Evolutionary conservation across 2,113 vertebrate species (phyloP).

Genomic region (Pygoscelis adeliae): DNA sequence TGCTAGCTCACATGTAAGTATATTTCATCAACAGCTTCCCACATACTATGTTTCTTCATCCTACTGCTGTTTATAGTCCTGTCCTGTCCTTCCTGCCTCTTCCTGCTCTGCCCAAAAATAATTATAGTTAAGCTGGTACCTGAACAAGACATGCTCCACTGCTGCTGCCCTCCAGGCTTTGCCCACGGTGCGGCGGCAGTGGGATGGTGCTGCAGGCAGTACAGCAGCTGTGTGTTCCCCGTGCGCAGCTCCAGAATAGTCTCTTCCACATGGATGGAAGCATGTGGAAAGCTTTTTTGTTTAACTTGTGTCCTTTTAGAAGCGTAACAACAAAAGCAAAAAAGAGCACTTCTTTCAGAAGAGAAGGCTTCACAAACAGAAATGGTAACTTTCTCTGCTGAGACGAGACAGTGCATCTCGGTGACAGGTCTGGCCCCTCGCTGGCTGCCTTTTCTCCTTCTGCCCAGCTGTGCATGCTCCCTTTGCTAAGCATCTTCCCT

Average conservation of each 20-base stretch:
- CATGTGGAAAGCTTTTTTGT: background rate
- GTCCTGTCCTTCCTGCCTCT: background rate
- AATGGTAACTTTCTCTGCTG: background rate
- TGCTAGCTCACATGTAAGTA: background rate
- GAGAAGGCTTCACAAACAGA: background rate
- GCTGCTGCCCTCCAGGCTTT: background rate
- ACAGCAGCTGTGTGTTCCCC: fast-evolving
- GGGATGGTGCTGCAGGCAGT: background rate
- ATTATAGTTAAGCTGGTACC: no score
- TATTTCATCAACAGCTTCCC: background rate
- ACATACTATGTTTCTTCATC: background rate
- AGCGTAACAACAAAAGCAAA: background rate
- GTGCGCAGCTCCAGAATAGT: background rate
- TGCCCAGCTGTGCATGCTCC: background rate
- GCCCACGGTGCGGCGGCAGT: fast-evolving
- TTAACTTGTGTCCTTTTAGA: background rate
- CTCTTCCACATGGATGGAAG: background rate
- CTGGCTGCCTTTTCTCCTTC: background rate
- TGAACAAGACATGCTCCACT: no score
- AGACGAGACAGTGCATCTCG: background rate
- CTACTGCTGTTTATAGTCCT: background rate
- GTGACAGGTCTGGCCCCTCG: background rate
- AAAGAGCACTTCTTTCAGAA: background rate
- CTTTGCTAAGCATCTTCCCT: background rate
- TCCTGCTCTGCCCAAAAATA: no score